These are phyloP conservation scores for Rotaria sp. DNA, from an alignment of 2,888 invertebrate genomes.

Conservation along the genomic window DNA sequence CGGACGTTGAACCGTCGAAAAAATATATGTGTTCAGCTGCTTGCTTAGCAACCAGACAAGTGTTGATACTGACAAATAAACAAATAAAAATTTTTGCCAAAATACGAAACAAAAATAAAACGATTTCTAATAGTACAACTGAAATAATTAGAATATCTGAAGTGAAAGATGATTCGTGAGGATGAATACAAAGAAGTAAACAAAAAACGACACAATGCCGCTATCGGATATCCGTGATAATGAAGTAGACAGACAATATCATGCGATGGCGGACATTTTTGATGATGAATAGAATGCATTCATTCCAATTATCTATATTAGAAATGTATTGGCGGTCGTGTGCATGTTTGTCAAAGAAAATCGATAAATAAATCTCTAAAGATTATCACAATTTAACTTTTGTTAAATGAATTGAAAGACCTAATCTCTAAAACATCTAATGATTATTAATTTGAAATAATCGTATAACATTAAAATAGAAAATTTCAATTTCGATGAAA, in stretches of 20 bases:
- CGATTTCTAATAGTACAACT: not conserved
- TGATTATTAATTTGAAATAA: not conserved
- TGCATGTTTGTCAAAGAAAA: not conserved
- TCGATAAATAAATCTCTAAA: not conserved
- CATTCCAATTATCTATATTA: not conserved
- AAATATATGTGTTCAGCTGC: not conserved
- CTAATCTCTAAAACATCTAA: not conserved
- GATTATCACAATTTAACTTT: not conserved
- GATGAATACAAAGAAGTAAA: not conserved
- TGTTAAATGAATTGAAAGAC: not conserved
- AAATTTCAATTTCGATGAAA: no score
- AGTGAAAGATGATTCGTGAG: not conserved
- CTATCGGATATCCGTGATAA: not conserved
- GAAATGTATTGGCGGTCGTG: not conserved
- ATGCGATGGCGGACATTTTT: constrained; percentile 7
- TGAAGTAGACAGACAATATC: not conserved
- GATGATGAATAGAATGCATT: not conserved
- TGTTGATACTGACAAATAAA: not conserved
- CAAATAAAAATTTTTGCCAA: not conserved
- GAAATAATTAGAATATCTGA: not conserved
- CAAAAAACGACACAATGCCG: not conserved
- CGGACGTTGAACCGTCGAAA: not conserved
- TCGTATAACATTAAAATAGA: not conserved
- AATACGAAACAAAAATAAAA: not conserved
- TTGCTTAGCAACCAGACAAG: constrained; percentile 4